Conservation (phyloP, 2,888 invertebrate genomes). For the Synergus japonicus region DNA sequence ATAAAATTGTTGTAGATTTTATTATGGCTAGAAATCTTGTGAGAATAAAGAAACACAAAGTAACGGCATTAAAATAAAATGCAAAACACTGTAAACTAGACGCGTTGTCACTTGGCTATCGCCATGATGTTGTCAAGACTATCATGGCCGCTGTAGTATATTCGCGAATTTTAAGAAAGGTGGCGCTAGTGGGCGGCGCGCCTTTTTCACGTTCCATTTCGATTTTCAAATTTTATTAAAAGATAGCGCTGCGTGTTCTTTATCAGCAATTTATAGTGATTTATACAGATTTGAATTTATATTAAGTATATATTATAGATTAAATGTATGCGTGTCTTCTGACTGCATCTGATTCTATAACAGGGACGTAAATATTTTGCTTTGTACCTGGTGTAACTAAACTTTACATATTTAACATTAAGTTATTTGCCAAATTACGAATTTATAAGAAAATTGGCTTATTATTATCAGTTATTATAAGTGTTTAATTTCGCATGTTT, state of each 20-base stretch:
- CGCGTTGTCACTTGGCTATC: slow-evolving; percentile 74
- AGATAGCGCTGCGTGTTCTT: not conserved
- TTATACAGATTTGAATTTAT: not conserved
- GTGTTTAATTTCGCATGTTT: too few species aligned
- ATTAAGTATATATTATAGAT: not conserved
- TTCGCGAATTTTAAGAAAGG: slow-evolving; percentile 49
- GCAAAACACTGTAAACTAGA: slow-evolving; percentile 65
- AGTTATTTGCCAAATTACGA: too few species aligned
- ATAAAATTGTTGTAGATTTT: slow-evolving; percentile 1
- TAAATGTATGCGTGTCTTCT: too few species aligned
- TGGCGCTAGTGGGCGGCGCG: slow-evolving; percentile 48
- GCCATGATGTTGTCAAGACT: slow-evolving; percentile 68
- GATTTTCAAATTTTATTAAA: not conserved
- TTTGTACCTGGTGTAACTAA: not conserved
- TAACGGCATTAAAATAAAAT: slow-evolving; percentile 66
- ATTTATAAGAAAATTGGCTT: too few species aligned
- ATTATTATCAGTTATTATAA: too few species aligned
- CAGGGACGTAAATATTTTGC: not conserved
- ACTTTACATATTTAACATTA: too few species aligned
- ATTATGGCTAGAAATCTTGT: slow-evolving; percentile 24
- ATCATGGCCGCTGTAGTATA: slow-evolving; percentile 48
- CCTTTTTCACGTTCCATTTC: not conserved
- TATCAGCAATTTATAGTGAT: not conserved
- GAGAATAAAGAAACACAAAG: slow-evolving; percentile 50
- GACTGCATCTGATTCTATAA: too few species aligned